Evolutionary conservation across 2,113 vertebrate species (phyloP), one percentile per base, ranked within the genome.

Genomic region (Tylochromis polylepis): DNA sequence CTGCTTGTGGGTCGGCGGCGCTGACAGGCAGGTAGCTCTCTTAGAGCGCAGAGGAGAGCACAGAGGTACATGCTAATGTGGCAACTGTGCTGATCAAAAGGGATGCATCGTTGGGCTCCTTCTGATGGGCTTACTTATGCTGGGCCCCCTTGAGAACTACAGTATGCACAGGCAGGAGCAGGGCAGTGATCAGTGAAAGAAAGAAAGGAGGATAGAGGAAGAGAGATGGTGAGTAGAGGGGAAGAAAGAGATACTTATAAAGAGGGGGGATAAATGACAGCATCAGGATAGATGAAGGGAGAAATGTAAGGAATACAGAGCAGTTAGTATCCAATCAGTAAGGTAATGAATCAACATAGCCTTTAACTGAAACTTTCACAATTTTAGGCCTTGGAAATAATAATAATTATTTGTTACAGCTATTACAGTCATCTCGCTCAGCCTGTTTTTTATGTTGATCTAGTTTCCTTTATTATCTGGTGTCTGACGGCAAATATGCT

Each of bases 21-120:
- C 88, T 93, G 93, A 94, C 87, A 82, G 89, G 87, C 92, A 91
- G 89, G 88, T 88, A 87, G 90, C 75, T 81, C 11, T 36, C 57
- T 29, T 43, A 24, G 72, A 84, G 81, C 7, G 36, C 49, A 59
- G 31, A 29, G 77, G 43, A 53, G 90, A 75, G 91, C 36, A 57
- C 79, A 56, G 88, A 75, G 88, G 67, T 90, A 89, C 89, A 93
- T 94, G 93, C 85, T 94, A 93, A 96, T 93, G 88, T 24, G 75
- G 82, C 34, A 11, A 57, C 56, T 36, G 79, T 1, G 9, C 86
- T 93, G 93, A 95, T 95, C 93, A 94, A 96, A 95, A 92, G 93
- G 88, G 82, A 75, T 27, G 85, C 88, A 85, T 75, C 82, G 18
- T 49, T 2, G 72, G 72, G 49, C 85, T 81, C 67, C 72, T 38